Evolutionary conservation across 2,113 vertebrate genomes (phyloP).

Genomic region (Cryptotis parvus): DNA sequence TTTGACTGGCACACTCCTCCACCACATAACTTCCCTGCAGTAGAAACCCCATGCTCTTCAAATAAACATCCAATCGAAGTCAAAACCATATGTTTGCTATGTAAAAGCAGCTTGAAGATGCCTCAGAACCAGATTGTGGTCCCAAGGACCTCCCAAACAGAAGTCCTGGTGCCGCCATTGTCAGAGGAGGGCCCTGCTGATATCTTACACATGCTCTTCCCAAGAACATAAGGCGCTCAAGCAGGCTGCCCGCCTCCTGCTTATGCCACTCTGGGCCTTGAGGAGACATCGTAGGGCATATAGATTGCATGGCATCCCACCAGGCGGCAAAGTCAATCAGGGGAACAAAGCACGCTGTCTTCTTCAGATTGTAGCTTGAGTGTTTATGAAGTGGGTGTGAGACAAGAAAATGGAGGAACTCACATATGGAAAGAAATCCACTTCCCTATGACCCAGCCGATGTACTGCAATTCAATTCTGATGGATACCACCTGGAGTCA

Average conservation of each 20-base stretch:
- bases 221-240: neutral
- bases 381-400: neutral
- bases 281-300: too few species aligned
- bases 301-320: neutral
- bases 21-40: neutral
- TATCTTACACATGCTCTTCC: neutral
- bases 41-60: neutral
- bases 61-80: constrained; percentile 38
- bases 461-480: neutral
- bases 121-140: constrained; percentile 44
- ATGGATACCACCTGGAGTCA: fast-evolving
- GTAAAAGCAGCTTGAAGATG: constrained; percentile 59
- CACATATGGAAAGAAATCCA: neutral
- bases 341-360: neutral
- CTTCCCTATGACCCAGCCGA: neutral
- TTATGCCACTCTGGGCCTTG: neutral
- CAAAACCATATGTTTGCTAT: constrained; percentile 59
- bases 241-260: neutral
- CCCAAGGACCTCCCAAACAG: constrained; percentile 68
- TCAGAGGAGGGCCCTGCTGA: neutral
- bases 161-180: constrained; percentile 9
- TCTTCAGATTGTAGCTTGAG: neutral
- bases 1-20: fast-evolving
- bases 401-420: neutral
- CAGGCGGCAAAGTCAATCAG: neutral